A percentile compares a stretch with the other conserved stretches of the same genome.
These are phyloP conservation scores for Drosophila glabriapex DNA, from an alignment of 2,888 invertebrate genomes.

Conservation along the genomic window DNA sequence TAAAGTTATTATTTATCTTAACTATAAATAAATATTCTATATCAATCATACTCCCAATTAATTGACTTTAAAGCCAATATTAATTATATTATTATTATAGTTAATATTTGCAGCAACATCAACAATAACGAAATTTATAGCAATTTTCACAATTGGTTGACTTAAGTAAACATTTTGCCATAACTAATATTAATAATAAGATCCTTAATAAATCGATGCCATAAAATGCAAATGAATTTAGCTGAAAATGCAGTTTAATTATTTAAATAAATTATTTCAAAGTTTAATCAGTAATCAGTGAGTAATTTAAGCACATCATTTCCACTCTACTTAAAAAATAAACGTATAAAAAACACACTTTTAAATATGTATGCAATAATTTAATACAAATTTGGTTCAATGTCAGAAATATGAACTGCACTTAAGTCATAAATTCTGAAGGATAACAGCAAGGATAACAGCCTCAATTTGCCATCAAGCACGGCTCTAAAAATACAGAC, in stretches of 20 bases:
- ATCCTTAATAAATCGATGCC: background rate
- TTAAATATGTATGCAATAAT: background rate
- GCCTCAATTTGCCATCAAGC: background rate
- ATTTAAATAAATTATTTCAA: background rate
- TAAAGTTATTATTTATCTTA: background rate
- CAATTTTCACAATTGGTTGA: background rate
- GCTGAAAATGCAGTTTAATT: background rate
- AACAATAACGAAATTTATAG: accelerated
- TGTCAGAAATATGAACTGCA: background rate
- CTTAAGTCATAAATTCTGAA: background rate
- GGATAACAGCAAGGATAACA: background rate
- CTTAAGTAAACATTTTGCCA: background rate
- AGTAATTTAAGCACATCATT: background rate
- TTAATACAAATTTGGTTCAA: background rate
- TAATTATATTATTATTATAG: background rate
- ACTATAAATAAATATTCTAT: background rate
- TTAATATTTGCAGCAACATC: too few relatives aligned
- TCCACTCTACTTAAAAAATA: background rate
- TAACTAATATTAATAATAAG: background rate
- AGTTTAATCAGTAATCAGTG: too few relatives aligned
- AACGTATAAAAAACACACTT: background rate
- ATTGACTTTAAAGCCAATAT: background rate
- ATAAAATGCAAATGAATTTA: background rate
- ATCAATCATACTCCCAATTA: background rate
- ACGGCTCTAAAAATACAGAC: background rate